phyloP scores from a whole-genome alignment of 2,797 vertebrate genomes.

The Moxostoma hubbsi region DNA sequence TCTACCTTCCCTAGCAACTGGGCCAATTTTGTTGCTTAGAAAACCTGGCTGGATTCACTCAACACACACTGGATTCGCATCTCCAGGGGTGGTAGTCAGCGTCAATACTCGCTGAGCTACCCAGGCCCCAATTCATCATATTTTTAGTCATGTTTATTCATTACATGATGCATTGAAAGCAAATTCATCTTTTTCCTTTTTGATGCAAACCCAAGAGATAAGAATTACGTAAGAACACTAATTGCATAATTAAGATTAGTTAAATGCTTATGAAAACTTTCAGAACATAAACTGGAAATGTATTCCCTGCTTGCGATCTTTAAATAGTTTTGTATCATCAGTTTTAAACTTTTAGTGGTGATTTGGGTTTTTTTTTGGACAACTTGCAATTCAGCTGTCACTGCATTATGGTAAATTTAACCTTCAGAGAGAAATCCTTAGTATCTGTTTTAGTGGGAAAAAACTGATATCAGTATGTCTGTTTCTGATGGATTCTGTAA shows the following conservation, averaged over 20 bases:
- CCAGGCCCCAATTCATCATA: neutral
- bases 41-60: too few relatives aligned
- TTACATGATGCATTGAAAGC: slow-evolving; percentile 25
- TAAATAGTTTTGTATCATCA: neutral
- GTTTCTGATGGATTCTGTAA: neutral
- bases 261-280: neutral
- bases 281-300: neutral
- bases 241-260: neutral
- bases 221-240: neutral
- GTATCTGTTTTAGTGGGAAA: neutral
- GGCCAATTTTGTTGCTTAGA: too few relatives aligned
- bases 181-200: slow-evolving; percentile 16
- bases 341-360: neutral
- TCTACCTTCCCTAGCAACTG: too few relatives aligned
- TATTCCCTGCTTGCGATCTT: too few relatives aligned
- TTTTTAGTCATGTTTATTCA: neutral
- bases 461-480: neutral
- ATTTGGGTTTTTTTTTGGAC: neutral
- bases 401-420: neutral
- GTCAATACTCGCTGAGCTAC: too few relatives aligned
- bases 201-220: slow-evolving; percentile 9
- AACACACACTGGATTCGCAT: too few relatives aligned
- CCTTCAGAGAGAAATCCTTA: neutral
- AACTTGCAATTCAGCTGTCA: neutral
- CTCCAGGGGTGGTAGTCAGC: too few relatives aligned